Base-by-base conservation (phyloP, 2,888 invertebrate genomes). In the Eubasilissa splendida region DNA sequence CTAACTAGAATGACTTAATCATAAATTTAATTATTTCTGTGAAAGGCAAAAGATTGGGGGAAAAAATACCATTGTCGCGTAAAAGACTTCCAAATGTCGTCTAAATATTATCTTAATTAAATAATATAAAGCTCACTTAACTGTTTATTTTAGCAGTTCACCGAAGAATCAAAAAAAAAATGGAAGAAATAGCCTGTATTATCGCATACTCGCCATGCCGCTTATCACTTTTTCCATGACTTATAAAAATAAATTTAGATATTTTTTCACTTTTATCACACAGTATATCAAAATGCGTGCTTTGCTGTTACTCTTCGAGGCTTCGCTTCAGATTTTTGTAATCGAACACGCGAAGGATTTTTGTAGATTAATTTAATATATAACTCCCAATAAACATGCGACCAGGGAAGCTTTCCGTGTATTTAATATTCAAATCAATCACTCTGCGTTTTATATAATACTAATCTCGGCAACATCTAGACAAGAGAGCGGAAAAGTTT, bases 351-450 rank as follows among this genome's bases (percentile, higher is more conserved):
- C 74, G 14, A 74, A 56, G 53, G 56, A 71, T 71, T 56, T 56
- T 70, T 71, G 53, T 7, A 74, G 74, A 58, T 74, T 74, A 74
- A 74, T 74, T 74, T 74, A 74, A 74, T 58, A 42, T 74, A 59
- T 74, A 58, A 74, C 42, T 50, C 50, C 50, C 33, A 59, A 74
- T 74, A 42, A 59, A 59, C 74, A 74, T 74, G 74, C 74, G 59
- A 74, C 22, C 58, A 2, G 59, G 50, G 50, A 22, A 58, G 59
- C 42, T 74, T 74, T 74, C 22, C 31, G 50, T 68, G 33, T n/a
- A 42, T 33, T 58, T n/a, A n/a, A 31, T 14, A 33, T 33, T 56
- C 54, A 73, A 70, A 56, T 73, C 71, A 73, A 54, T 73, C 71
- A 58, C 42, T 56, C 33, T 33, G 56, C 68, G 42, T 42, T 7